Percentiles rank a stretch among this genome's conserved stretches.
These are phyloP conservation scores for Scaptomyza graminum DNA, from an alignment of 1,140 invertebrate genomes.

Conservation along the genomic window DNA sequence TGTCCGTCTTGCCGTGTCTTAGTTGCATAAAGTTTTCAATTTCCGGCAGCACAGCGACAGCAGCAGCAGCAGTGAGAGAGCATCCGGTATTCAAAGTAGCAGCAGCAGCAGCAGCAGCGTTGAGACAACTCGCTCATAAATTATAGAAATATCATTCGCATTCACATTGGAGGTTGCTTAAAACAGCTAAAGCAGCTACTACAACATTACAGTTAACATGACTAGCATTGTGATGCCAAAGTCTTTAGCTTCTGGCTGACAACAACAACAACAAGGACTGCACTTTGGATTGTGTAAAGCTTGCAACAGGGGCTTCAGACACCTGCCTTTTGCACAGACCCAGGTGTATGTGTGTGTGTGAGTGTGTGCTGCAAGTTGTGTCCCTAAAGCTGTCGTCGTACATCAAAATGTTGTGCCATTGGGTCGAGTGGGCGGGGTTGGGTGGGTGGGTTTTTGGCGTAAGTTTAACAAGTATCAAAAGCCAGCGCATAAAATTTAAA, in stretches of 20 bases:
- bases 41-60: conserved; percentile 2
- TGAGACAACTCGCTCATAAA: conserved; percentile 4
- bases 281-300: background rate
- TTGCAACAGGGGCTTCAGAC: background rate
- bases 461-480: conserved; percentile 43
- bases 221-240: background rate
- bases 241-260: conserved; percentile 1
- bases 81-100: conserved; percentile 11
- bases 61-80: background rate
- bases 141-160: conserved; percentile 17
- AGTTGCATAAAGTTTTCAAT: conserved; percentile 24
- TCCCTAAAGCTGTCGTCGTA: conserved; percentile 12
- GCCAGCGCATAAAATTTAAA: conserved; percentile 55
- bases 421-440: background rate
- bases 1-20: background rate
- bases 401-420: conserved; percentile 25
- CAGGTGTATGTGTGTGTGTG: conserved; percentile 1
- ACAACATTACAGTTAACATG: conserved; percentile 13
- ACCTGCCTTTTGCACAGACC: background rate
- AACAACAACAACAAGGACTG: conserved; percentile 1
- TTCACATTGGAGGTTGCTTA: background rate
- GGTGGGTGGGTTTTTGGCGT: background rate
- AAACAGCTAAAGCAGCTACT: conserved; percentile 1
- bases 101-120: no score
- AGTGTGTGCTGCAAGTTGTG: conserved; percentile 17